phyloP scores from a whole-genome alignment of 2,797 vertebrate genomes.

The Morelia viridis region DNA sequence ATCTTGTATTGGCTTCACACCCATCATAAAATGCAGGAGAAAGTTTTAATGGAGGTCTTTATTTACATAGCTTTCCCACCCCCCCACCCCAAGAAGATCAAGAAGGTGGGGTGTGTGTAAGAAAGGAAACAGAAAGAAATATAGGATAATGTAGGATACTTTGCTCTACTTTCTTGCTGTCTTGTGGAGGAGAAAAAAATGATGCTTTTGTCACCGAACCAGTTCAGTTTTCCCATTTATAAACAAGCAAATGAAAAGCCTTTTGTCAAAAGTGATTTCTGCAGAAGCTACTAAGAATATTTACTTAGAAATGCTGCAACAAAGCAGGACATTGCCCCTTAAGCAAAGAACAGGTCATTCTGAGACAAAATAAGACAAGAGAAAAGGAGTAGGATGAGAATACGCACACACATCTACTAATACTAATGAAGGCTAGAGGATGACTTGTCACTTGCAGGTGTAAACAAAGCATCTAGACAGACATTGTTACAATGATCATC shows the following conservation, averaged over 20 bases:
- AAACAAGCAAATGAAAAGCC: background rate
- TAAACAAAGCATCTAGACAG: background rate
- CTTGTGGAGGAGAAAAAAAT: background rate
- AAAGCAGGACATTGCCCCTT: background rate
- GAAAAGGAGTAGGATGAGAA: background rate
- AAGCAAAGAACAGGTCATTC: conserved; percentile 24
- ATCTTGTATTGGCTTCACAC: background rate
- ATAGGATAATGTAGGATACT: background rate
- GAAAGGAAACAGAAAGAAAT: conserved; percentile 10
- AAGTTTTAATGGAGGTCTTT: background rate
- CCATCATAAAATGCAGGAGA: conserved; percentile 10
- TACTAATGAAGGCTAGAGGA: background rate
- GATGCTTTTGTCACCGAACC: background rate
- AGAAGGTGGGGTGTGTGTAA: background rate
- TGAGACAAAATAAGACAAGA: background rate
- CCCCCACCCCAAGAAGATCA: conserved; percentile 13
- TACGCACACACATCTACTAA: background rate
- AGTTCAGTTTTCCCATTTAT: background rate
- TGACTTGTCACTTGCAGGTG: background rate
- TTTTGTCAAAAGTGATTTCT: background rate
- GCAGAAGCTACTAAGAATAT: background rate
- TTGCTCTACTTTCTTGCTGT: background rate
- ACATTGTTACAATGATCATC: background rate
- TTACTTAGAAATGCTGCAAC: background rate
- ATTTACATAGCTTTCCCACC: background rate